These are phyloP conservation scores for Acrossocheilus fasciatus DNA, from an alignment of 2,797 vertebrate species.

Conservation along the genomic window DNA sequence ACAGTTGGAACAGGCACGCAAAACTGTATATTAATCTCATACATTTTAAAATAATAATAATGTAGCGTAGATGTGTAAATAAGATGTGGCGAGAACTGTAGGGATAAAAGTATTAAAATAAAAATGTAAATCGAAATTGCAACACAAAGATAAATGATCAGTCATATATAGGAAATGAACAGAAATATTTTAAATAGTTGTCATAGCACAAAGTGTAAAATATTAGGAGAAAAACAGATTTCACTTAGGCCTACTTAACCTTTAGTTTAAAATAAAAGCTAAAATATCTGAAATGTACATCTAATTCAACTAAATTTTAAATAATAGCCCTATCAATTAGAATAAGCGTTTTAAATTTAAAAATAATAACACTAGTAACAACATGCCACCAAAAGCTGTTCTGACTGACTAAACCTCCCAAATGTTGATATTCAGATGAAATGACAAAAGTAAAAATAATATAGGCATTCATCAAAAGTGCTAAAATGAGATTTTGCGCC, in stretches of 20 bases:
- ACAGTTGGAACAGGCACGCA: conserved; percentile 3
- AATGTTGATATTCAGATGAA: neutral
- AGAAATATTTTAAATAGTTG: neutral
- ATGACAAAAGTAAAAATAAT: neutral
- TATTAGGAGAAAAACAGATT: neutral
- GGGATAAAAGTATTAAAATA: neutral
- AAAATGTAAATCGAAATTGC: neutral
- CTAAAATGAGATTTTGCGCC: too few relatives aligned
- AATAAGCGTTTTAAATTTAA: neutral
- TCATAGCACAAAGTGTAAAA: neutral
- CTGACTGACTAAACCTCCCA: neutral
- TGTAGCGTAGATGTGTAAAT: neutral
- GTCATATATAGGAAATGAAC: neutral
- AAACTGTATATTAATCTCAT: neutral
- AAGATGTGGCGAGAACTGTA: neutral
- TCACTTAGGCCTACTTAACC: neutral
- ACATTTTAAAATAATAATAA: neutral
- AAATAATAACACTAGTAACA: neutral
- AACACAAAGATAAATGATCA: neutral
- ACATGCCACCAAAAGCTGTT: neutral
- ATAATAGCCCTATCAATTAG: neutral
- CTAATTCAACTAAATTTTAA: neutral
- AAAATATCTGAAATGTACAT: neutral
- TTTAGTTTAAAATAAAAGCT: neutral
- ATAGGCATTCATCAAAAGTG: neutral